Evolutionary conservation across 2,797 vertebrate species (phyloP).

Genomic region (Lepilemur ruficaudatus): DNA sequence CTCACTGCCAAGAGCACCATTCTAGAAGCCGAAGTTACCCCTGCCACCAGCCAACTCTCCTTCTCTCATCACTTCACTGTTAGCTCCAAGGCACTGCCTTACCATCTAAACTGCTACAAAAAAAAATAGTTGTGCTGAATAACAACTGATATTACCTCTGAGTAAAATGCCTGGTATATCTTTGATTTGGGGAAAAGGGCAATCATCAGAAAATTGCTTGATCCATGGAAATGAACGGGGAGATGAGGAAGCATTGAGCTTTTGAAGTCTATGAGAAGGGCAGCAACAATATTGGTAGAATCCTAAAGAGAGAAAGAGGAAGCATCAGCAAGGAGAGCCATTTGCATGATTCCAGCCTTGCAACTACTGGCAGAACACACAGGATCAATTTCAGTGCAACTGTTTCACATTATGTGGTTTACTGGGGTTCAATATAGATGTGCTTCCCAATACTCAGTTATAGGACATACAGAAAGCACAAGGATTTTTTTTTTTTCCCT

Average conservation of each 20-base stretch:
- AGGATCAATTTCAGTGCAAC: not conserved
- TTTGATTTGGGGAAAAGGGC: conserved; percentile 92
- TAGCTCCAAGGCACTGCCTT: not conserved
- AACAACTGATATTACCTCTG: conserved; percentile 86
- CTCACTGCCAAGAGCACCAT: not conserved
- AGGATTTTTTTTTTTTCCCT: not conserved
- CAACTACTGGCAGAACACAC: not conserved
- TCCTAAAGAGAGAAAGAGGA: conserved; percentile 84
- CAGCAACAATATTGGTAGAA: conserved; percentile 87
- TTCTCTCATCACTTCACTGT: not conserved
- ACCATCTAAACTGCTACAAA: not conserved
- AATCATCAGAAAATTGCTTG: conserved; percentile 89
- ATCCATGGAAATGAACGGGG: conserved; percentile 90
- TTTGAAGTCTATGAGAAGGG: conserved; percentile 91
- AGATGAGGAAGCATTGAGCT: conserved; percentile 90
- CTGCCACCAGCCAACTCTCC: not conserved
- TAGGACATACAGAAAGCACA: not conserved
- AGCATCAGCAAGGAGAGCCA: not conserved
- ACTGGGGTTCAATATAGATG: not conserved
- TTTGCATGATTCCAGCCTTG: not conserved
- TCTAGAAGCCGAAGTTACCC: not conserved
- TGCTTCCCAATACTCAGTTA: not conserved
- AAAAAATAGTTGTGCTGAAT: conserved; percentile 6
- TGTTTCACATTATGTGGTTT: not conserved
- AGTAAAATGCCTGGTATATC: conserved; percentile 92